Evolutionary conservation across 2,113 vertebrate species (phyloP).

Genomic region (Monarcha castaneiventris): DNA sequence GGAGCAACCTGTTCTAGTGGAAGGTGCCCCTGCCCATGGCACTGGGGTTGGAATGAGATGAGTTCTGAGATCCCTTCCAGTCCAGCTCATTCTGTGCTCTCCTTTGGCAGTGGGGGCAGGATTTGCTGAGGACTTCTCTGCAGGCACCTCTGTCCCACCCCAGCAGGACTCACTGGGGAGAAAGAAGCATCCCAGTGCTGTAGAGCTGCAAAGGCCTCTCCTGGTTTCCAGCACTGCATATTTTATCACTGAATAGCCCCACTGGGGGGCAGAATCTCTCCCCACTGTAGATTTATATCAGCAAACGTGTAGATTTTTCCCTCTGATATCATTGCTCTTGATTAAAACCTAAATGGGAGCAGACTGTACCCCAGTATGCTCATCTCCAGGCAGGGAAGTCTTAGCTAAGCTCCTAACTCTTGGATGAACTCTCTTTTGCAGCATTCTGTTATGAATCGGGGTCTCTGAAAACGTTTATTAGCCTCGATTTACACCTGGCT

Average conservation of each 20-base stretch:
- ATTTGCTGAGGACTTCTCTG: background rate
- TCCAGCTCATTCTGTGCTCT: background rate
- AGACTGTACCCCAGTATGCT: background rate
- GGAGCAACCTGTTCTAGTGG: background rate
- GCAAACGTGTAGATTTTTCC: background rate
- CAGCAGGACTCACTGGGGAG: background rate
- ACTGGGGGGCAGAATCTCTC: background rate
- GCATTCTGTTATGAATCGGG: background rate
- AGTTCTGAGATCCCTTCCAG: background rate
- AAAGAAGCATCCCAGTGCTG: background rate
- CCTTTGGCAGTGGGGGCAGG: background rate
- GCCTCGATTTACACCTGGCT: background rate
- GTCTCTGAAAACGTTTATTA: slow-evolving; percentile 12
- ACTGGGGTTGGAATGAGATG: fast-evolving
- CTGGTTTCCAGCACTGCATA: background rate
- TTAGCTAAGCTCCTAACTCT: slow-evolving; percentile 3
- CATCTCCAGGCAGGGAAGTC: background rate
- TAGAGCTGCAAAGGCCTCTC: background rate
- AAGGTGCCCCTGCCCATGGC: background rate
- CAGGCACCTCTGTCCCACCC: background rate
- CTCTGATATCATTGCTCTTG: background rate
- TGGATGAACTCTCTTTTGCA: slow-evolving; percentile 32
- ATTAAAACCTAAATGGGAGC: background rate
- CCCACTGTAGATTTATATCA: background rate
- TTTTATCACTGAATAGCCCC: background rate